Base-by-base conservation (phyloP, 1,140 invertebrate species). In the Diuraphis noxia region DNA sequence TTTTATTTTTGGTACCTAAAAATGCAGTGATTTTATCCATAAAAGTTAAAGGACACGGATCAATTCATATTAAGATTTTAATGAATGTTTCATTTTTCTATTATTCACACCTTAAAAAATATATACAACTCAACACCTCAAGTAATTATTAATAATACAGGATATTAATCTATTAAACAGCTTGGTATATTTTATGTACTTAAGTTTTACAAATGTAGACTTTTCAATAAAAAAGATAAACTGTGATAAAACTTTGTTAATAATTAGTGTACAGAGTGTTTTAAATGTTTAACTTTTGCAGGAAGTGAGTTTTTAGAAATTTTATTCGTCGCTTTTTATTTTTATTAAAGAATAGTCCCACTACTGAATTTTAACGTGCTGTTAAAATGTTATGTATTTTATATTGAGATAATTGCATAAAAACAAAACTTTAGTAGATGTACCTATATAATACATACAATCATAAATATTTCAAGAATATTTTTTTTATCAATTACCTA, bases 221-320 rank as follows among this genome's bases (percentile, higher is more conserved):
- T 72, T 72, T 72, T 72, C 56, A 72, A 72, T 72, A 72, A 72
- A 72, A 63, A 10, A 72, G n/a, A 72, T 72, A 72, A 72, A 72
- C 30, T 19, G 56, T 72, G 56, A 72, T 72, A 19, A 72, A n/a
- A 72, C 30, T 72, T n/a, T 72, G 30, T n/a, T 72, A n/a, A n/a
- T n/a, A 72, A 43, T 4, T 46, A 63, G 56, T n/a, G 34, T 72
- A 72, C 56, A 72, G 56, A 19, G 56, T 72, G 56, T 72, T 72
- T n/a, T 72, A 72, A 72, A n/a, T 72, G n/a, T n/a, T 72, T 72
- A n/a, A 72, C 4, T 72, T n/a, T 72, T 72, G 13, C 3, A 63
- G 30, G n/a, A 17, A n/a, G 56, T 34, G 13, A n/a, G 13, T 19
- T 72, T n/a, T 0, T 72, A 63, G 30, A n/a, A 63, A 63, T 63